phyloP scores from a whole-genome alignment of 2,797 vertebrate genomes.

The Oreochromis grahami region DNA sequence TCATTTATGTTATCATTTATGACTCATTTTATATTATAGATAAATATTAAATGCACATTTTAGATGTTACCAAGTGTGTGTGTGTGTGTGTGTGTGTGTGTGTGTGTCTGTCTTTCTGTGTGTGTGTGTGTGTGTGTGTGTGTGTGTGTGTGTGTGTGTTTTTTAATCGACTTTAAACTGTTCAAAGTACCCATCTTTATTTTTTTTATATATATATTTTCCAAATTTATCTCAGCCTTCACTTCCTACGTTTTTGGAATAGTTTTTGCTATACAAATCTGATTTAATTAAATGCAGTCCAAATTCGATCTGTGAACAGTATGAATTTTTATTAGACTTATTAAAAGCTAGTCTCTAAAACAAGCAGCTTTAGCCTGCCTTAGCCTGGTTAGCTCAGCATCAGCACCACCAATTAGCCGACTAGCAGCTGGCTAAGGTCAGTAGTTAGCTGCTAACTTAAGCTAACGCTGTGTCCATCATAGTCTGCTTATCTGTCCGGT shows the following conservation, averaged over 20 bases:
- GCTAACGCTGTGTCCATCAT: background rate
- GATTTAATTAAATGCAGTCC: background rate
- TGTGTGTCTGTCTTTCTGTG: too few species aligned
- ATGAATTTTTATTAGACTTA: background rate
- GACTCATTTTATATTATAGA: background rate
- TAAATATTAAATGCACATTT: background rate
- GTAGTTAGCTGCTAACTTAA: slow-evolving; percentile 8
- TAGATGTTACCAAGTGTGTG: background rate
- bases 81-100: background rate
- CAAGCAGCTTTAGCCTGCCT: background rate
- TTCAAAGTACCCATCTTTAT: background rate
- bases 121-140: background rate
- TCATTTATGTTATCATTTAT: background rate
- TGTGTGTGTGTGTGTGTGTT: background rate
- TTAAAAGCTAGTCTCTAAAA: background rate
- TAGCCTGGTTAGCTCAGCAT: slow-evolving; percentile 44
- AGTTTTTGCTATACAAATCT: background rate
- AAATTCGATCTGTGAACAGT: background rate
- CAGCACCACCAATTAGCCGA: slow-evolving; percentile 49
- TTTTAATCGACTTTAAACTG: background rate
- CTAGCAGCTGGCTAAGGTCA: slow-evolving; percentile 35
- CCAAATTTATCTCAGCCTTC: background rate
- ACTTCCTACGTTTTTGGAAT: background rate
- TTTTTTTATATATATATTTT: background rate
- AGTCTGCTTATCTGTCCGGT: background rate